Conservation (phyloP, 2,797 vertebrate species). For the Amniataba percoides region DNA sequence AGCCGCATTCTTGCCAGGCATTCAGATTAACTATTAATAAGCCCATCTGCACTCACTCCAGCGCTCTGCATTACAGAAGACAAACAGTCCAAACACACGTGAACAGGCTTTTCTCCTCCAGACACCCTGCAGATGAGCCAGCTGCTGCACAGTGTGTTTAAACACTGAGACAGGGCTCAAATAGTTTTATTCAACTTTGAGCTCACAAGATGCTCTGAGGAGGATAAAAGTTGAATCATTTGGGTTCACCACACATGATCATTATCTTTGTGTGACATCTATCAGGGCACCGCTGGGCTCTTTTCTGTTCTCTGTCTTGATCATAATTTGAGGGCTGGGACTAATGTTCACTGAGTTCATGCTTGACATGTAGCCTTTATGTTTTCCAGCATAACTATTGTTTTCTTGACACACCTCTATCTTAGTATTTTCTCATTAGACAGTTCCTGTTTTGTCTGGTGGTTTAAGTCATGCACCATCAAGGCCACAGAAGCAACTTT, state of each 20-base stretch:
- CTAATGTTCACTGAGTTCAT: neutral
- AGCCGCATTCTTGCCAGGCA: conserved; percentile 44
- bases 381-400: neutral
- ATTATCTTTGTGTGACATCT: neutral
- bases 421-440: neutral
- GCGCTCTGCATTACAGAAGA: conserved; percentile 9
- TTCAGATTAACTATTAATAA: conserved; percentile 72
- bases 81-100: neutral
- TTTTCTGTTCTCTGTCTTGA: neutral
- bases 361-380: neutral
- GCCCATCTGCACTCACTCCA: conserved; percentile 53
- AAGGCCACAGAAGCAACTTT: neutral
- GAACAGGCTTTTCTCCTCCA: neutral
- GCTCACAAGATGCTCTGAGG: neutral
- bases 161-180: neutral
- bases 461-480: neutral
- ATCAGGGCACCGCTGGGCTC: neutral
- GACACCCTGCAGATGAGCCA: neutral
- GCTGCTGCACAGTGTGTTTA: neutral
- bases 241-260: neutral
- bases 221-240: neutral
- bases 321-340: neutral
- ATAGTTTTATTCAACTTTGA: neutral
- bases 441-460: neutral
- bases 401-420: neutral